A percentile compares a stretch with the other conserved stretches of the same genome.
phyloP scores from a whole-genome alignment of 2,113 vertebrate genomes.

The Fregetta grallaria region DNA sequence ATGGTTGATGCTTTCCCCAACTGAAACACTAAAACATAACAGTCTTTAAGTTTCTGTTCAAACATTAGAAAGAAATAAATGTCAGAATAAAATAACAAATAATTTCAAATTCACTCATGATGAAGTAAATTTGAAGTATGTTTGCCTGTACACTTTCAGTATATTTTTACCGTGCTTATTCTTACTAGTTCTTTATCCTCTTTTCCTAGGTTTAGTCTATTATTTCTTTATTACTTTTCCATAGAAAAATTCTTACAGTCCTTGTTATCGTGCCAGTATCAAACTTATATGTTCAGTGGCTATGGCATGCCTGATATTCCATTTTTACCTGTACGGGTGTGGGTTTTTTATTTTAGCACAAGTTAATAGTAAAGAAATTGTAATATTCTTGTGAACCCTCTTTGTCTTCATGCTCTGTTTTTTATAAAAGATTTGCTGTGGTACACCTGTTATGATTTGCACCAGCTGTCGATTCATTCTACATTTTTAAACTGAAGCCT shows the following conservation, averaged over 20 bases:
- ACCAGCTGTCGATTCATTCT: background rate
- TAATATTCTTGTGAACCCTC: background rate
- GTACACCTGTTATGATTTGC: background rate
- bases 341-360: background rate
- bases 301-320: background rate
- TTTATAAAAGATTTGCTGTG: background rate
- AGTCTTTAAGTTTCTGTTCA: background rate
- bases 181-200: background rate
- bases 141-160: background rate
- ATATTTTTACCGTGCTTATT: background rate
- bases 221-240: background rate
- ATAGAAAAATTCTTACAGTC: background rate
- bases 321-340: background rate
- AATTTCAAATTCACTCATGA: background rate
- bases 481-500: background rate
- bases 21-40: background rate
- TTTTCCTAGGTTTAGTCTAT: background rate
- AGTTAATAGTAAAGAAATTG: background rate
- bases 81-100: background rate
- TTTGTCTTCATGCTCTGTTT: background rate
- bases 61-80: background rate
- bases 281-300: background rate
- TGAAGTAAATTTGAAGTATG: background rate
- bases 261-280: background rate
- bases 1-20: slow-evolving; percentile 19